A percentile compares a stretch with the other conserved stretches of the same genome.
Evolutionary conservation across 2,888 invertebrate genomes (phyloP).

Genomic region (Conus canariensis): DNA sequence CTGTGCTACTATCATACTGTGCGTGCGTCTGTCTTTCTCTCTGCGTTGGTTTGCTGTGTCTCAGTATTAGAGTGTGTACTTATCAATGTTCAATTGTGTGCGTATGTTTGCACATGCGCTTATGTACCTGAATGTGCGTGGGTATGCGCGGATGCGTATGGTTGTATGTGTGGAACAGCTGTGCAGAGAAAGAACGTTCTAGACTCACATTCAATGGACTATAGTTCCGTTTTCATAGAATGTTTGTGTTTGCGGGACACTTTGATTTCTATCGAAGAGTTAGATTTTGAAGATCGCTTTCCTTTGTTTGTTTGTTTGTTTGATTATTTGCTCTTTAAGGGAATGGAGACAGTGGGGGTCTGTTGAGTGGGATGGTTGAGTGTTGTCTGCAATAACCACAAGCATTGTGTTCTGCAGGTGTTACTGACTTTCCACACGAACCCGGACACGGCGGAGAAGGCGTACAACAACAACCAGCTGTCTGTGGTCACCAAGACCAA

Average conservation of each 20-base stretch:
- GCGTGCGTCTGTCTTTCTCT: not conserved
- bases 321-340: not conserved
- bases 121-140: not conserved
- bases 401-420: not conserved
- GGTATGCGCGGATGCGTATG: not conserved
- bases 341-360: not conserved
- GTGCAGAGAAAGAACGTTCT: no score
- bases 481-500: constrained; percentile 24
- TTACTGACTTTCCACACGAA: not conserved
- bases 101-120: not conserved
- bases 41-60: not conserved
- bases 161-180: not conserved
- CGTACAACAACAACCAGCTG: not conserved
- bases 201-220: no score
- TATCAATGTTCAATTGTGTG: not conserved
- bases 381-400: no score
- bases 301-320: constrained; percentile 3
- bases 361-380: no score
- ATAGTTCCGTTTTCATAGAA: no score
- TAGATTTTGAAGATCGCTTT: not conserved
- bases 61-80: not conserved
- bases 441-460: not conserved
- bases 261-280: no score
- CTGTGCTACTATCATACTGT: no score
- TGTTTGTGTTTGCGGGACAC: no score